Evolutionary conservation across 2,797 vertebrate genomes (phyloP).

Genomic region (Cyprinodon diabolis): DNA sequence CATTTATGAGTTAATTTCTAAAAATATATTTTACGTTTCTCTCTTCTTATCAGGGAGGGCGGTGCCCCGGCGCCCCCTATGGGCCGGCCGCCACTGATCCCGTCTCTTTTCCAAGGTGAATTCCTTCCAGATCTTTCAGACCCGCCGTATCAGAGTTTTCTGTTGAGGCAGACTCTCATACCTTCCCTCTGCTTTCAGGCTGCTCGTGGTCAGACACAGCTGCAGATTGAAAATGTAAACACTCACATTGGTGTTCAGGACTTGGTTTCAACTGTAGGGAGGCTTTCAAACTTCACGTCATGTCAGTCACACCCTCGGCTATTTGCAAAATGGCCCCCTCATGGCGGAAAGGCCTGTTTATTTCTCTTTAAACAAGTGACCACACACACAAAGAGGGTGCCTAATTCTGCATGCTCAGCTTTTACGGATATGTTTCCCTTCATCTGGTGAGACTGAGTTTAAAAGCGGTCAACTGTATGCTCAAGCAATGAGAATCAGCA

Average conservation of each 20-base stretch:
- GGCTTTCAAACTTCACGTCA: slow-evolving; percentile 59
- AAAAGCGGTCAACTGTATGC: slow-evolving; percentile 44
- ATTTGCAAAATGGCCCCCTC: slow-evolving; percentile 60
- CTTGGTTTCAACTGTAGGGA: slow-evolving; percentile 57
- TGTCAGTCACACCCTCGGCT: slow-evolving; percentile 66
- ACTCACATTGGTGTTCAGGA: slow-evolving; percentile 60
- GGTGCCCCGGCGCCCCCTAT: too few relatives aligned
- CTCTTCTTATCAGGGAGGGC: too few relatives aligned
- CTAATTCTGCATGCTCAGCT: slow-evolving; percentile 24
- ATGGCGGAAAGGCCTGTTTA: slow-evolving; percentile 69
- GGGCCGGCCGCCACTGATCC: too few relatives aligned
- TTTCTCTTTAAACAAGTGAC: slow-evolving; percentile 72
- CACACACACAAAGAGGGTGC: slow-evolving; percentile 41
- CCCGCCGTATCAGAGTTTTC: slow-evolving; percentile 32
- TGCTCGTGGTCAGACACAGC: slow-evolving; percentile 63
- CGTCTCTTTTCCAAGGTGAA: slow-evolving; percentile 48
- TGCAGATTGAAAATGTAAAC: slow-evolving; percentile 69
- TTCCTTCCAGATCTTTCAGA: slow-evolving; percentile 60
- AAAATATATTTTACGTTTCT: too few relatives aligned
- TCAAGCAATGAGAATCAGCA: slow-evolving; percentile 57
- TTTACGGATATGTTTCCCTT: slow-evolving; percentile 56
- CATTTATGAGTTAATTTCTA: too few relatives aligned
- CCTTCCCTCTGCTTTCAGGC: slow-evolving; percentile 46
- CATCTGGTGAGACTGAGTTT: slow-evolving; percentile 39
- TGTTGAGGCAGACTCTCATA: slow-evolving; percentile 27